Evolutionary conservation across 2,113 vertebrate species (phyloP).

Genomic region (Zosterops hypoxanthus): DNA sequence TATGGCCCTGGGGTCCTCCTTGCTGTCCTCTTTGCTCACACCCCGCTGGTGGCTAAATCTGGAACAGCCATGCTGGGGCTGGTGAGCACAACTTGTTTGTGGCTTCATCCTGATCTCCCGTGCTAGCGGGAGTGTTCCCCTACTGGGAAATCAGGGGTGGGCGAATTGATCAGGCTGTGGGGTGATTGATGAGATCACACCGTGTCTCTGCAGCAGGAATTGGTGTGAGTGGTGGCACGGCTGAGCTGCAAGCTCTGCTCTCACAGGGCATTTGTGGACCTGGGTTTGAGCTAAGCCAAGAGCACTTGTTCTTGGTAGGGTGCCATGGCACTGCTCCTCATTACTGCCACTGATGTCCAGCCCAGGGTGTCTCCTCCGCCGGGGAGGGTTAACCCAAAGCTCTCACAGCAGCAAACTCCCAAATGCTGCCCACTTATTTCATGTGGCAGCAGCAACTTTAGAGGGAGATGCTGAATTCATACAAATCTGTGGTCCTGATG

Average conservation of each 20-base stretch:
- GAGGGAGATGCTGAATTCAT: not conserved
- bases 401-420: not conserved
- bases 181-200: not conserved
- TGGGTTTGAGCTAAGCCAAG: not conserved
- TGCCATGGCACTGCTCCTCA: not conserved
- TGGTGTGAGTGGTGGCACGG: fast-evolving
- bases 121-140: not conserved
- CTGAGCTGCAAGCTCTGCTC: not conserved
- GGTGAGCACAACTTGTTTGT: not conserved
- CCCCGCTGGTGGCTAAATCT: not conserved
- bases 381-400: not conserved
- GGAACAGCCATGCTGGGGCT: not conserved
- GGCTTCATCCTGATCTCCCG: not conserved
- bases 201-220: not conserved
- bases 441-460: not conserved
- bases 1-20: not conserved
- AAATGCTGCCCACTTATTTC: not conserved
- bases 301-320: not conserved
- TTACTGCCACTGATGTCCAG: not conserved
- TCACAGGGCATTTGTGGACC: not conserved
- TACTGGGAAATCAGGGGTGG: not conserved
- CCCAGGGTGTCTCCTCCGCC: not conserved
- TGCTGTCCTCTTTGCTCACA: not conserved
- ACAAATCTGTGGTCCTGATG: not conserved
- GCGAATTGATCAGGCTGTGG: not conserved